A percentile compares a stretch with the other conserved stretches of the same genome.
phyloP scores from a whole-genome alignment of 2,113 vertebrate genomes.

The Gobio gobio region DNA sequence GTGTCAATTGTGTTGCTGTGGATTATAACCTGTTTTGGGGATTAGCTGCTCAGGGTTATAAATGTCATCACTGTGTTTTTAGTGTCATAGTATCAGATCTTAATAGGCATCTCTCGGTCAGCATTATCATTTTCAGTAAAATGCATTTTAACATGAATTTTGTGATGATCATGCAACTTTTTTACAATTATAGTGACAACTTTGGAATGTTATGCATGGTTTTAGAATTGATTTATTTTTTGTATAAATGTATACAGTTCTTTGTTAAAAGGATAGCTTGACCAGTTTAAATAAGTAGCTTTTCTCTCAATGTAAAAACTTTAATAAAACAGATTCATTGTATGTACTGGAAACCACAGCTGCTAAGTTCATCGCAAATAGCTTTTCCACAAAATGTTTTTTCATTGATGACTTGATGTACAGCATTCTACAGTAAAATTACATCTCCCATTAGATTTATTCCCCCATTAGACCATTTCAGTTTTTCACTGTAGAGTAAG shows the following conservation, averaged over 20 bases:
- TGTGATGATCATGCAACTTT: neutral
- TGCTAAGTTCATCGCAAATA: no score
- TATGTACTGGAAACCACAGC: no score
- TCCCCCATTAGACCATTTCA: no score
- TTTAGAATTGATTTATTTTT: neutral
- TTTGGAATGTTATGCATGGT: neutral
- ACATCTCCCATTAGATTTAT: no score
- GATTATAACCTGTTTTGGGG: constrained; percentile 2
- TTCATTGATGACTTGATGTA: no score
- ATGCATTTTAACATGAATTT: neutral
- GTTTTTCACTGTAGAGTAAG: no score
- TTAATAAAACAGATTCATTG: no score
- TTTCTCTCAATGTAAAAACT: no score
- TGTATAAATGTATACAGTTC: neutral
- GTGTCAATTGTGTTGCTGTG: neutral
- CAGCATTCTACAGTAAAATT: no score
- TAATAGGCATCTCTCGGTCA: neutral
- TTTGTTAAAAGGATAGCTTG: neutral
- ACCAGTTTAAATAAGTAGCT: neutral
- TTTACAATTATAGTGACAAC: neutral
- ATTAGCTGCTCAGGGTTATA: constrained; percentile 18
- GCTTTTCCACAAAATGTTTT: no score
- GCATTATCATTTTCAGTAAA: neutral
- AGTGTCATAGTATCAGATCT: neutral
- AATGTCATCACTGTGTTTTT: constrained; percentile 8